Base-by-base conservation (phyloP, 1,140 invertebrate genomes). In the Phymastichus coffea region DNA sequence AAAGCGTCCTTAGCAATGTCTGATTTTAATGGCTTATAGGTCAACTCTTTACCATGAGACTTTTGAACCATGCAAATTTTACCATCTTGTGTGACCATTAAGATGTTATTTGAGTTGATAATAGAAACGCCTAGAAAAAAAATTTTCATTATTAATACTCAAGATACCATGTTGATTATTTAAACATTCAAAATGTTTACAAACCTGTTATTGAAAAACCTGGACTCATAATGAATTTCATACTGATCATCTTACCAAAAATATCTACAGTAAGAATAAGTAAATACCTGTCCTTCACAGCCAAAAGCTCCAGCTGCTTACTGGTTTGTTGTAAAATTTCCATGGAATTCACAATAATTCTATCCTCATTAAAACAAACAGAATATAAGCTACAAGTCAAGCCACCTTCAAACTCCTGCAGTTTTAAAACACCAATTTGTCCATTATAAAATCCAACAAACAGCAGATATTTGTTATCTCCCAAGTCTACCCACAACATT, bases 391-490 rank as follows among this genome's bases (percentile, higher is more conserved):
- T 19, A 14, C 66, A 14, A 25, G 57, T 38, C 4, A 78, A 17
- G 37, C 1, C 30, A 4, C 58, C 35, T 25, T 70, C 19, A 7
- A 33, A 30, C 14, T 19, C 17, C 38, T 66, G 33, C 14, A 77
- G 23, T 23, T 57, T 58, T 14, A 75, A 10, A 35, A 65, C 64
- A 38, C 66, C 57, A 55, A 79, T 64, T 59, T 51, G 57, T 7
- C 78, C 78, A 64, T 75, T 69, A 15, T 63, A 59, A 54, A 70
- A 79, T 52, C 71, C 75, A 41, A 75, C 40, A 10, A 77, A 19
- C 6, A 78, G 63, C n/a, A 74, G 33, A 63, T 68, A 57, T 35
- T 61, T 47, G 1, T 61, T 56, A 8, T 47, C 25, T 4, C 57
- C 40, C 44, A 72, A 44, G 12, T 44, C 56, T 9, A 73, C 52